Conservation (phyloP, 2,113 vertebrate species). For the Odocoileus virginianus region DNA sequence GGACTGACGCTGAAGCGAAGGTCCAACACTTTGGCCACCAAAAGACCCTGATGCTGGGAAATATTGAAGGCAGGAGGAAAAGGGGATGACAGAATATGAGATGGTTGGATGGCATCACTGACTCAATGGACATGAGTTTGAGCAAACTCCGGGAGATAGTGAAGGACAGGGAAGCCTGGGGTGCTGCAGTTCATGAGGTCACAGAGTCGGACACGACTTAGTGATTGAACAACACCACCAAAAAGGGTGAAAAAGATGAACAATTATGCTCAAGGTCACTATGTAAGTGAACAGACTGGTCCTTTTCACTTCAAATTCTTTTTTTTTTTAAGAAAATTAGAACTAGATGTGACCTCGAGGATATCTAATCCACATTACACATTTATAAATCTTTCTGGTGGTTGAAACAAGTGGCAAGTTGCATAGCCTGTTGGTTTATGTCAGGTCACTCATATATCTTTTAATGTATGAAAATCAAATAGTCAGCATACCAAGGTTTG, state of each 20-base stretch:
- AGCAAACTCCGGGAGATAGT: not conserved
- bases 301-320: not conserved
- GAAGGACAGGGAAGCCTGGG: not conserved
- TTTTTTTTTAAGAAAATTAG: not conserved
- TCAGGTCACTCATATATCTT: constrained; percentile 2
- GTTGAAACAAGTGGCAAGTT: not conserved
- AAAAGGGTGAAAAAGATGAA: not conserved
- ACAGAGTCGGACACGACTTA: not conserved
- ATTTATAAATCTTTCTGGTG: constrained; percentile 7
- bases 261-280: not conserved
- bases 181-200: not conserved
- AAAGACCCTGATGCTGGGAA: not conserved
- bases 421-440: not conserved
- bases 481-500: constrained; percentile 68
- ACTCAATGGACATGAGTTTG: not conserved
- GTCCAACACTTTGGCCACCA: not conserved
- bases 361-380: not conserved
- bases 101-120: not conserved
- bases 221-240: not conserved
- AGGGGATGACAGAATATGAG: not conserved
- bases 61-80: not conserved
- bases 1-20: not conserved
- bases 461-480: constrained; percentile 73
- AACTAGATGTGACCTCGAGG: not conserved
- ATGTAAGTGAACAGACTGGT: not conserved